A percentile compares a stretch with the other conserved stretches of the same genome.
phyloP scores from a whole-genome alignment of 2,797 vertebrate genomes.

The Sebastes umbrosus region DNA sequence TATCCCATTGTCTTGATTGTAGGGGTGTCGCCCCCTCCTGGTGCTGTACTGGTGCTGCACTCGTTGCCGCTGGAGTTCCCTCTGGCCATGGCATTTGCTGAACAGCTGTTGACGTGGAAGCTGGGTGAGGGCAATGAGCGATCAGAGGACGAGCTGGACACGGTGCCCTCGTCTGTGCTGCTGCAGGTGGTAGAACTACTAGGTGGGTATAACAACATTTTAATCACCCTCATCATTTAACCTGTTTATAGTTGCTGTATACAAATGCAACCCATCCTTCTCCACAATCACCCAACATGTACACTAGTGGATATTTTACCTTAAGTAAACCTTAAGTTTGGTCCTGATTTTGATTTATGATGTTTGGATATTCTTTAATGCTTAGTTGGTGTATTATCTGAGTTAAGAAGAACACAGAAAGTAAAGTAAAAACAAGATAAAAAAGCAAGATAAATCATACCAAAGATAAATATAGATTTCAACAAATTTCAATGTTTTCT shows the following conservation, averaged over 20 bases:
- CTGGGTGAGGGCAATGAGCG: slow-evolving; percentile 85
- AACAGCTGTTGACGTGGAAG: slow-evolving; percentile 95
- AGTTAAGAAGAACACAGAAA: too few species aligned
- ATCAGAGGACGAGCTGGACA: slow-evolving; percentile 92
- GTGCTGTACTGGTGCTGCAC: slow-evolving; percentile 92
- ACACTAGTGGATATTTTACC: background rate
- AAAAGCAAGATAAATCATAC: background rate
- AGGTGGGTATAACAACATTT: slow-evolving; percentile 80
- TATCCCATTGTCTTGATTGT: background rate
- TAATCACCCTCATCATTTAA: background rate
- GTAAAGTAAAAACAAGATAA: background rate
- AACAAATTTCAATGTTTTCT: background rate
- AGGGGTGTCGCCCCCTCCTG: slow-evolving; percentile 97
- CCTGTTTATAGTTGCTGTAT: background rate
- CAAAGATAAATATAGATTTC: background rate
- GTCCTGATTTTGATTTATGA: background rate
- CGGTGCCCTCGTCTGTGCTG: slow-evolving; percentile 90
- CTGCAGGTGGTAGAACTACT: slow-evolving; percentile 95
- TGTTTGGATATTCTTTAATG: background rate
- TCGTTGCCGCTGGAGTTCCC: slow-evolving; percentile 97
- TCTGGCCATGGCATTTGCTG: slow-evolving; percentile 94
- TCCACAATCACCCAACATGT: background rate
- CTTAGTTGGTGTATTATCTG: background rate
- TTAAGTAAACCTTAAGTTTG: background rate
- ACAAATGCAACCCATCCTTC: background rate